Evolutionary conservation across 2,113 vertebrate genomes (phyloP).

Genomic region (Bagarius yarrelli): DNA sequence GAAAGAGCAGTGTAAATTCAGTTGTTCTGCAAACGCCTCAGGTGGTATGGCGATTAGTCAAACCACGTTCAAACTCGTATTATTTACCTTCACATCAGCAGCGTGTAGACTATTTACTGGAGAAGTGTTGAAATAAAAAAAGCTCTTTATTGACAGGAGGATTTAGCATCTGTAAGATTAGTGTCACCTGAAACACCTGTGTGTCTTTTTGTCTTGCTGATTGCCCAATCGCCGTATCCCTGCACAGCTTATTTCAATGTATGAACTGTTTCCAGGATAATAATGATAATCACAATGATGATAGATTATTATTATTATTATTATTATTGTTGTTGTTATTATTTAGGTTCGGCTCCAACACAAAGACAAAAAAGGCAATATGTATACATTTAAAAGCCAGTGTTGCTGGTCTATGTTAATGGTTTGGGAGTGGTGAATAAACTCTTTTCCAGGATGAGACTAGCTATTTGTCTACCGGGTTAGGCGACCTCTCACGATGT

Average conservation of each 20-base stretch:
- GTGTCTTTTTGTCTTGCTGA: constrained; percentile 41
- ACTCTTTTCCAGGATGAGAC: too few relatives aligned
- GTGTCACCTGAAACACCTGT: constrained; percentile 41
- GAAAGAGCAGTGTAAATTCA: constrained; percentile 34
- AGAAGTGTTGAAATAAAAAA: constrained; percentile 55
- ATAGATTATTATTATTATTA: background rate
- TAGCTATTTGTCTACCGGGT: too few relatives aligned
- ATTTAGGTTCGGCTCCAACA: background rate
- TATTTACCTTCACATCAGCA: constrained; percentile 48
- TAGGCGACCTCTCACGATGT: too few relatives aligned
- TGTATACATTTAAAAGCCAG: too few relatives aligned
- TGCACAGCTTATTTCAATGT: constrained; percentile 19
- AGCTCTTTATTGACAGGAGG: constrained; percentile 48
- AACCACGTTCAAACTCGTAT: constrained; percentile 43
- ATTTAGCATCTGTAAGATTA: constrained; percentile 50
- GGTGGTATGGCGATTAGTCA: constrained; percentile 27
- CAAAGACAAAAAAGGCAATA: too few relatives aligned
- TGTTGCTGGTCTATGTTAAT: too few relatives aligned
- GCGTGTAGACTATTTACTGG: constrained; percentile 48
- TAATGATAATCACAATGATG: background rate
- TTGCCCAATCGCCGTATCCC: constrained; percentile 23
- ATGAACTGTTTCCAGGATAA: background rate
- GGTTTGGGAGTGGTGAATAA: too few relatives aligned
- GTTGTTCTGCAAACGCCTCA: constrained; percentile 43
- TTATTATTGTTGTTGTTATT: background rate